Conservation (phyloP, 2,113 vertebrate species). For the Ardeotis arabs region DNA sequence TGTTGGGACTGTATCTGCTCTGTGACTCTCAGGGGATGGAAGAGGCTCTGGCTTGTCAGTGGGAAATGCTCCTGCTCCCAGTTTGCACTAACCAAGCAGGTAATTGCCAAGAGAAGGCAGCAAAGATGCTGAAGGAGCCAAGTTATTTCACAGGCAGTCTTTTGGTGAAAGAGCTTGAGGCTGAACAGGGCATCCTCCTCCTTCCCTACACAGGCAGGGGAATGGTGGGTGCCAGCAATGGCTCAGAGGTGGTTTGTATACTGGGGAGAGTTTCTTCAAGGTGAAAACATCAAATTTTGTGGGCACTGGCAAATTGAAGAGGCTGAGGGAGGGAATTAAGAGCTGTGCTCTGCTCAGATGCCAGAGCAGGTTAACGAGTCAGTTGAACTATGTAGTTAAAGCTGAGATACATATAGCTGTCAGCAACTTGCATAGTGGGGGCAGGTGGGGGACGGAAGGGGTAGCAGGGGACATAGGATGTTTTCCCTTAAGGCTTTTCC, state of each 20-base stretch:
- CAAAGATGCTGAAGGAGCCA: neutral
- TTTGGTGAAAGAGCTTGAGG: neutral
- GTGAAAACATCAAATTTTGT: neutral
- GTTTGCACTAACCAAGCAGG: neutral
- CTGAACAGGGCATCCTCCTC: neutral
- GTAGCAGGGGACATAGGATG: neutral
- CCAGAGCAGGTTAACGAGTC: neutral
- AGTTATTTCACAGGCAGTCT: neutral
- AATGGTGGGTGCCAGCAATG: neutral
- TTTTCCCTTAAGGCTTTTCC: neutral
- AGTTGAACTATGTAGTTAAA: neutral
- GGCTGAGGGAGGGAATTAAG: neutral
- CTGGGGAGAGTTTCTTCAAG: neutral
- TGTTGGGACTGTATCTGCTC: neutral
- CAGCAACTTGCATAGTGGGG: neutral
- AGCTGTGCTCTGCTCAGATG: neutral
- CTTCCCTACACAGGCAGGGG: neutral
- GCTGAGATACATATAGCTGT: neutral
- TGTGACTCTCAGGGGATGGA: neutral
- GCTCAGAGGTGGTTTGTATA: neutral
- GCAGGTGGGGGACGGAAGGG: too few relatives aligned
- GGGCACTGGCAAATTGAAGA: neutral
- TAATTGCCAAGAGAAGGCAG: neutral
- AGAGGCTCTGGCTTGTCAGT: neutral
- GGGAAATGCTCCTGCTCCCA: neutral